Evolutionary conservation across 2,888 invertebrate genomes (phyloP).

Genomic region (Chloroclystis v-ata): DNA sequence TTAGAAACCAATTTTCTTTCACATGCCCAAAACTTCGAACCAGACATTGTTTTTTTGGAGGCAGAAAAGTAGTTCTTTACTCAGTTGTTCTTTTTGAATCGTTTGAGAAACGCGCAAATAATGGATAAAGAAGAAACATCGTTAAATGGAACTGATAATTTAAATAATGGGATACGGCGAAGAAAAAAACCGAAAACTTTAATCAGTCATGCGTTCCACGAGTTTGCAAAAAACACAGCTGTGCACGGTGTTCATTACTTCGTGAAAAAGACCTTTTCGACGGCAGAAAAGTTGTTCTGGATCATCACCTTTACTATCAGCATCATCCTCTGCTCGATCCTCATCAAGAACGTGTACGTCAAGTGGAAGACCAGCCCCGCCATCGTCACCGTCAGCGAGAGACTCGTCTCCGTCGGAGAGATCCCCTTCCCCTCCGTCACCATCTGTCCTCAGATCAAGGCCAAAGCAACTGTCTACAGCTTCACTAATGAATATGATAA

Average conservation of each 20-base stretch:
- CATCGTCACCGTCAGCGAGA: conserved; percentile 28
- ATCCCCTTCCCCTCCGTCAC: conserved; percentile 44
- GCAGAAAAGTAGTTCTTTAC: too few species aligned
- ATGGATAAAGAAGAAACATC: not conserved
- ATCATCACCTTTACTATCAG: conserved; percentile 4
- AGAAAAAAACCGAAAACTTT: not conserved
- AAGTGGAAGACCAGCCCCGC: conserved; percentile 19
- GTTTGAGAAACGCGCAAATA: not conserved
- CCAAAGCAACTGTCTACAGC: conserved; percentile 29
- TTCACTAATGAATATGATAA: conserved; percentile 22
- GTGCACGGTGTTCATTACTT: conserved; percentile 12
- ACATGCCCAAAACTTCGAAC: too few species aligned
- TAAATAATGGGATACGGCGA: not conserved
- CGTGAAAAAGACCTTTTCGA: not conserved
- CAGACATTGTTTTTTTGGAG: too few species aligned
- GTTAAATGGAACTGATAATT: not conserved
- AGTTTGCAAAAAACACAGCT: conserved; percentile 8
- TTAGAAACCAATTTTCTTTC: too few species aligned
- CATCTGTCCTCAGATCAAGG: conserved; percentile 43
- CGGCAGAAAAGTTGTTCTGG: conserved; percentile 14
- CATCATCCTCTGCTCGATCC: not conserved
- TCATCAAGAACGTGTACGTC: conserved; percentile 12
- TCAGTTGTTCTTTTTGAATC: too few species aligned
- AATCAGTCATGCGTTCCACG: not conserved
- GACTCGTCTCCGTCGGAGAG: conserved; percentile 41